A percentile compares a stretch with the other conserved stretches of the same genome.
These are phyloP conservation scores for Leucania comma DNA, from an alignment of 2,888 invertebrate genomes.

Conservation along the genomic window DNA sequence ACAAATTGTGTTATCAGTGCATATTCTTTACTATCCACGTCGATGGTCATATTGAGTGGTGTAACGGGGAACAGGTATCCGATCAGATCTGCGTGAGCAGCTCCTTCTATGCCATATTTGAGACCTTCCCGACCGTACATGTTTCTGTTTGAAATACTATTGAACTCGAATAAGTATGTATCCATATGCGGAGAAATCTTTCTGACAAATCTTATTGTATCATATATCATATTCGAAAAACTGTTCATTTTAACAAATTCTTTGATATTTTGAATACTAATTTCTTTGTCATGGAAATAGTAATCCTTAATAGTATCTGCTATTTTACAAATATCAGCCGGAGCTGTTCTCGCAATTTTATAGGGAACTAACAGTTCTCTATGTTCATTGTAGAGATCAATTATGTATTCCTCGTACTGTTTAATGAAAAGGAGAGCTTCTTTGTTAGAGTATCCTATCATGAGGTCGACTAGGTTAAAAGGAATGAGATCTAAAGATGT, in stretches of 20 bases:
- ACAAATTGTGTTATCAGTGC: background rate
- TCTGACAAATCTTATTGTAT: constrained; percentile 12
- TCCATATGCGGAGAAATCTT: constrained; percentile 50
- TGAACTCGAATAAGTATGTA: constrained; percentile 71
- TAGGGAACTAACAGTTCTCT: constrained; percentile 17
- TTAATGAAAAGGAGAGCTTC: constrained; percentile 30
- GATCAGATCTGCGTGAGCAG: constrained; percentile 74
- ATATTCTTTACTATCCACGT: constrained; percentile 67
- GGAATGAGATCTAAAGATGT: background rate
- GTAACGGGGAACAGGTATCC: constrained; percentile 71
- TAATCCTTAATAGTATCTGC: constrained; percentile 2
- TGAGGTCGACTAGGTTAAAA: constrained; percentile 32
- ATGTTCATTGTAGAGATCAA: background rate
- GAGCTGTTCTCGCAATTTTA: constrained; percentile 6
- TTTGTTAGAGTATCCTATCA: constrained; percentile 24
- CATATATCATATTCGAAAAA: constrained; percentile 1
- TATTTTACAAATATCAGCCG: background rate
- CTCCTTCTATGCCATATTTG: constrained; percentile 68
- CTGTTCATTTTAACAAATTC: constrained; percentile 28
- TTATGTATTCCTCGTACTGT: background rate
- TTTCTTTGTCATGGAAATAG: constrained; percentile 28
- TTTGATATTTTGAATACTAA: constrained; percentile 7
- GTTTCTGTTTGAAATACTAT: constrained; percentile 70
- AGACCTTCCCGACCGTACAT: constrained; percentile 62
- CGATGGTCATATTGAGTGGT: constrained; percentile 63